phyloP scores from a whole-genome alignment of 1,140 invertebrate species.

The Drosophila nannoptera region DNA sequence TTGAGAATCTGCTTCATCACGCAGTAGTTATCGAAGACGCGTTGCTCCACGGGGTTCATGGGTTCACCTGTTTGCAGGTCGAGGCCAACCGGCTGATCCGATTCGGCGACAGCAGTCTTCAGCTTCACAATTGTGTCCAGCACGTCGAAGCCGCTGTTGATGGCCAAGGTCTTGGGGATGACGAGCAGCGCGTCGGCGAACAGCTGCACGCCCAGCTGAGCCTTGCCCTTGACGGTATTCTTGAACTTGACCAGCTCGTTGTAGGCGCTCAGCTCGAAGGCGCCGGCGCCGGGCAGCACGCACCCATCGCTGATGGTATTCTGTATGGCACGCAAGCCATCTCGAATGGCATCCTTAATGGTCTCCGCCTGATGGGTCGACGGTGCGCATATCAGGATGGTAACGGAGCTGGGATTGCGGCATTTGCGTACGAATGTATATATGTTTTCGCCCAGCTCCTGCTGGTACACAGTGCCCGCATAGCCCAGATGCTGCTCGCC shows the following conservation, averaged over 20 bases:
- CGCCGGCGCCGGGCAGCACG: slow-evolving; percentile 95
- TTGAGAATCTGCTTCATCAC: slow-evolving; percentile 98
- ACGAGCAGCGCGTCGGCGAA: slow-evolving; percentile 97
- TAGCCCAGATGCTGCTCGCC: slow-evolving; percentile 91
- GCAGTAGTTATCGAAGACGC: slow-evolving; percentile 96
- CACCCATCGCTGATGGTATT: slow-evolving; percentile 95
- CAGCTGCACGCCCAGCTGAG: slow-evolving; percentile 93
- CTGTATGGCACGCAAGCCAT: slow-evolving; percentile 96
- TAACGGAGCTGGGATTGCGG: slow-evolving; percentile 96
- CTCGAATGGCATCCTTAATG: slow-evolving; percentile 97
- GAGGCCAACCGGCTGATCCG: slow-evolving; percentile 86
- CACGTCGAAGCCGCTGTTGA: slow-evolving; percentile 95
- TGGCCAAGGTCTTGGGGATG: slow-evolving; percentile 95
- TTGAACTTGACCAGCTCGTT: slow-evolving; percentile 90
- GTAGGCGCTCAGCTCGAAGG: slow-evolving; percentile 95
- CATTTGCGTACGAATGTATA: slow-evolving; percentile 98
- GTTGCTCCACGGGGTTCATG: slow-evolving; percentile 88
- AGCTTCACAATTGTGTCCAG: slow-evolving; percentile 96
- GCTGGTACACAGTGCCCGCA: slow-evolving; percentile 97
- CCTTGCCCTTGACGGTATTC: slow-evolving; percentile 92
- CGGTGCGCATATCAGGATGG: slow-evolving; percentile 95
- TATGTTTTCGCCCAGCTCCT: slow-evolving; percentile 96
- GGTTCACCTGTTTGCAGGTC: slow-evolving; percentile 93
- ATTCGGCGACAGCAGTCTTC: slow-evolving; percentile 85
- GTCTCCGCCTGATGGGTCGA: slow-evolving; percentile 96